Conservation (phyloP, 2,797 vertebrate species). For the Streptopelia turtur region DNA sequence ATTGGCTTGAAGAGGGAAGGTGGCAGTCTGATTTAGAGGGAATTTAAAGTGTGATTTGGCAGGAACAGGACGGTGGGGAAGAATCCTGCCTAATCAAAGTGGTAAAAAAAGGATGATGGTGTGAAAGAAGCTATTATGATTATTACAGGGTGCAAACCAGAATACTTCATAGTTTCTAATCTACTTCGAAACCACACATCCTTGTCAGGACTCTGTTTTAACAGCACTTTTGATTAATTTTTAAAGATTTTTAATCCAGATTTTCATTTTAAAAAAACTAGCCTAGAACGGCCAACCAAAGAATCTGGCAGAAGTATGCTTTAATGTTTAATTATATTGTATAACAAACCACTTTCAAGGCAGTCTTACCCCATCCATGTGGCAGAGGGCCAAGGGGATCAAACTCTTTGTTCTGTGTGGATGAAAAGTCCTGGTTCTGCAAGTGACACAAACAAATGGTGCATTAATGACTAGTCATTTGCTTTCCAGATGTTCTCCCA, state of each 20-base stretch:
- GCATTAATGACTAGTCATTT: constrained; percentile 23
- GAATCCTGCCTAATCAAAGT: background rate
- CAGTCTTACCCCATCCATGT: constrained; percentile 93
- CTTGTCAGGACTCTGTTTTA: background rate
- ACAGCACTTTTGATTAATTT: background rate
- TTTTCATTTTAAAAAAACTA: background rate
- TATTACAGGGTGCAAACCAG: background rate
- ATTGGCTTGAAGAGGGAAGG: background rate
- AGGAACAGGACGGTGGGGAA: background rate
- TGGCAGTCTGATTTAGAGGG: background rate
- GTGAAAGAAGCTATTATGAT: background rate
- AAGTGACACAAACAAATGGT: constrained; percentile 46
- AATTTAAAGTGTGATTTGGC: background rate
- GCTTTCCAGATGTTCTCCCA: constrained; percentile 34
- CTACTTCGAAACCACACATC: background rate
- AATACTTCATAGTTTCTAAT: background rate
- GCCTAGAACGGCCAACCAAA: constrained; percentile 17
- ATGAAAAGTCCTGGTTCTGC: constrained; percentile 91
- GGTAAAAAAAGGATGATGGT: background rate
- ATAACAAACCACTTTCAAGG: constrained; percentile 6
- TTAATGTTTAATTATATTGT: constrained; percentile 37
- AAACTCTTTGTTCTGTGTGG: constrained; percentile 93
- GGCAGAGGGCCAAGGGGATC: constrained; percentile 96
- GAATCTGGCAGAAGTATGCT: constrained; percentile 17
- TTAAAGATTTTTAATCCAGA: background rate